Percentiles rank a stretch among this genome's conserved stretches.
phyloP scores from a whole-genome alignment of 2,888 invertebrate genomes.

The Furcula furcula region DNA sequence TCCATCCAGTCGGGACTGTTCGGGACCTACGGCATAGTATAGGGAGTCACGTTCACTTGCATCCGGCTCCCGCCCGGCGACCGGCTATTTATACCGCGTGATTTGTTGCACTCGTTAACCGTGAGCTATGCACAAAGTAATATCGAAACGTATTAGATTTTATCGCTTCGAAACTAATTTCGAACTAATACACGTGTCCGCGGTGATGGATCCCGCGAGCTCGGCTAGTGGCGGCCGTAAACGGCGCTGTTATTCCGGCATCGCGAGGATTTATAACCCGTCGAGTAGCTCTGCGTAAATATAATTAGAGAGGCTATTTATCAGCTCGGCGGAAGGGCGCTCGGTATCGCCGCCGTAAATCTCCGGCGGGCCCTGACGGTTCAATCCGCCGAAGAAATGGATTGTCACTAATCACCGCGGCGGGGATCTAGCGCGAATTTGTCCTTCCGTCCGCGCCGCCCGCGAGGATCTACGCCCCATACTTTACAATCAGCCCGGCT shows the following conservation, averaged over 20 bases:
- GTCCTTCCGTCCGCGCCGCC: conserved; percentile 37
- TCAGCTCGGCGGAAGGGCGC: conserved; percentile 76
- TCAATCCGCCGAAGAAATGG: conserved; percentile 69
- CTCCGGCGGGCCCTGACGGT: conserved; percentile 64
- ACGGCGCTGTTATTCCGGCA: conserved; percentile 65
- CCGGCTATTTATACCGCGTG: conserved; percentile 34
- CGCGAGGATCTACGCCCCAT: conserved; percentile 36
- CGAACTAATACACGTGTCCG: conserved; percentile 52
- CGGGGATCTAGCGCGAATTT: conserved; percentile 40
- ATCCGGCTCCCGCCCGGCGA: conserved; percentile 45
- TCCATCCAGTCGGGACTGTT: conserved; percentile 55
- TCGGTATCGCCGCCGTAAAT: conserved; percentile 72
- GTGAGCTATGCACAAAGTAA: conserved; percentile 31
- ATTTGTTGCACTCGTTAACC: conserved; percentile 26
- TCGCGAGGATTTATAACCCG: conserved; percentile 68
- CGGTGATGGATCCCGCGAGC: conserved; percentile 53
- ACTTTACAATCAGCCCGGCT: conserved; percentile 51
- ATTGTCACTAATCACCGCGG: conserved; percentile 49
- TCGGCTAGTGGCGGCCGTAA: conserved; percentile 51
- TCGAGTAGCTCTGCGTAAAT: conserved; percentile 76
- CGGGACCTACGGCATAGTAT: conserved; percentile 56
- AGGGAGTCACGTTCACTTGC: conserved; percentile 53
- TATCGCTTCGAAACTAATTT: conserved; percentile 55
- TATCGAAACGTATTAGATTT: conserved; percentile 46
- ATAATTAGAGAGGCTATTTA: conserved; percentile 80